A percentile compares a stretch with the other conserved stretches of the same genome.
Conservation (phyloP, 2,888 invertebrate genomes). For the Drepana falcataria region DNA sequence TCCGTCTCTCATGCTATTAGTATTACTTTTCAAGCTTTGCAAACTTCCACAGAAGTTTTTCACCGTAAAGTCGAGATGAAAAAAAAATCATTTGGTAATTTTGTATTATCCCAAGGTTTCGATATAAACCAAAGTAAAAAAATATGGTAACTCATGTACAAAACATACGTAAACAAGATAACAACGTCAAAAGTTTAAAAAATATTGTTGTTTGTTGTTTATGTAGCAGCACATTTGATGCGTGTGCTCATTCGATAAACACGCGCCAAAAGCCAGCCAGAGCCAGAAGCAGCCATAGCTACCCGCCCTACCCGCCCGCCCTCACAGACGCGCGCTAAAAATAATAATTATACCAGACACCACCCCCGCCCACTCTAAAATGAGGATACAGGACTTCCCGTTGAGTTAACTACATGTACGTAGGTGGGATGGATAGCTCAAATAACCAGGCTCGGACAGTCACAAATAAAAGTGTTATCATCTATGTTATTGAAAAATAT, state of each 20-base stretch:
- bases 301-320: conserved; percentile 1
- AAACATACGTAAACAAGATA: neutral
- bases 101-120: too few species aligned
- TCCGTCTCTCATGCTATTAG: too few species aligned
- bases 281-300: neutral
- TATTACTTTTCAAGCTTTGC: too few species aligned
- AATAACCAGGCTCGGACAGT: neutral
- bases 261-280: conserved; percentile 34
- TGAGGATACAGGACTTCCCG: neutral
- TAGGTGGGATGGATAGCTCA: neutral
- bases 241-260: conserved; percentile 36
- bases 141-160: too few species aligned
- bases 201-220: neutral
- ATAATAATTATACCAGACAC: conserved; percentile 29
- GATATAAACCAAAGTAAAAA: too few species aligned
- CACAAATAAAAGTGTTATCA: neutral
- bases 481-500: too few species aligned
- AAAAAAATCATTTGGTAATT: too few species aligned
- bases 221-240: conserved; percentile 33
- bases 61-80: too few species aligned
- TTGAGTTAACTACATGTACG: neutral
- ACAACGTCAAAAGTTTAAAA: neutral
- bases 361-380: conserved; percentile 3
- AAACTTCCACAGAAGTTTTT: too few species aligned
- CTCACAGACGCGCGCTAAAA: conserved; percentile 21